Evolutionary conservation across 1,140 invertebrate species (phyloP).

Genomic region (Drosophila neocordata): DNA sequence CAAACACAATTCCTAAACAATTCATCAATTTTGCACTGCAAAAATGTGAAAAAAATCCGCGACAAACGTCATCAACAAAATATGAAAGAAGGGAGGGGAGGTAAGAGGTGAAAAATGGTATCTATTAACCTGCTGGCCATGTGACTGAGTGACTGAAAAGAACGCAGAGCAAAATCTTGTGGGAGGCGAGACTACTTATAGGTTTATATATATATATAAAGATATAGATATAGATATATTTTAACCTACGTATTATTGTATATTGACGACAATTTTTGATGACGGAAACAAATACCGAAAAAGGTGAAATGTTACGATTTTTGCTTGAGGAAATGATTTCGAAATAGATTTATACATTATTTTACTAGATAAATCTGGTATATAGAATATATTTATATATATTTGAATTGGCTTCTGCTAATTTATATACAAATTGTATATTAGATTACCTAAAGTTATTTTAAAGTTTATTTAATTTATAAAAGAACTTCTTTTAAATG

Average conservation of each 20-base stretch:
- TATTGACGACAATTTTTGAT: constrained; percentile 13
- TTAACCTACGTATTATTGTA: not conserved
- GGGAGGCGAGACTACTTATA: not conserved
- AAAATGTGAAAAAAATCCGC: constrained; percentile 47
- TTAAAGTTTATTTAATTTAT: no score
- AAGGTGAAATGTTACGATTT: not conserved
- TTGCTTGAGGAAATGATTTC: constrained; percentile 11
- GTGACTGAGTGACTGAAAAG: constrained; percentile 47
- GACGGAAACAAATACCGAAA: constrained; percentile 7
- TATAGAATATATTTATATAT: constrained; percentile 7
- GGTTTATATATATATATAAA: not conserved
- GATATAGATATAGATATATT: not conserved
- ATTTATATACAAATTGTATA: constrained; percentile 12
- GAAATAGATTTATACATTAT: not conserved
- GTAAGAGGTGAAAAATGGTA: no score
- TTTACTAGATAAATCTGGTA: not conserved
- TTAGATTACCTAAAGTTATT: no score
- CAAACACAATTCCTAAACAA: constrained; percentile 42
- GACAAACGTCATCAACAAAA: constrained; percentile 62
- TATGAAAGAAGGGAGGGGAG: constrained; percentile 2
- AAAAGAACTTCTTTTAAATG: no score
- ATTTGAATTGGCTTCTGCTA: no score
- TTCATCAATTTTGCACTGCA: constrained; percentile 50
- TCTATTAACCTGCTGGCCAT: constrained; percentile 41
- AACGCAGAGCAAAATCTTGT: constrained; percentile 1